These are phyloP conservation scores for Phragmatobia fuliginosa DNA, from an alignment of 2,888 invertebrate genomes.

Conservation along the genomic window DNA sequence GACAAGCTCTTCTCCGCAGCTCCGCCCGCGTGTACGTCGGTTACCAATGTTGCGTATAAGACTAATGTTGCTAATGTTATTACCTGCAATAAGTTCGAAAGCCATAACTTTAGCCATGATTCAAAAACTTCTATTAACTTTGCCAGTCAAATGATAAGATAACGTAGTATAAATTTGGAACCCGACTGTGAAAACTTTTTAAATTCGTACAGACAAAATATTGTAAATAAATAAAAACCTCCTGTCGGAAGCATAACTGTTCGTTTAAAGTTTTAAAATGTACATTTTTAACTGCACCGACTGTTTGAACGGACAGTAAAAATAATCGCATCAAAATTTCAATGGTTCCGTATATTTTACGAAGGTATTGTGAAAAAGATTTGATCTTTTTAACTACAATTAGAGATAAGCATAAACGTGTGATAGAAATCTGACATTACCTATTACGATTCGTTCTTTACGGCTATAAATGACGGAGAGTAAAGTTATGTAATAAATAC, in stretches of 20 bases:
- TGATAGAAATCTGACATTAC: not conserved
- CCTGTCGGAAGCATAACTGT: not conserved
- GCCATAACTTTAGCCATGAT: not conserved
- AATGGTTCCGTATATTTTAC: not conserved
- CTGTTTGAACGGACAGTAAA: not conserved
- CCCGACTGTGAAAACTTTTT: not conserved
- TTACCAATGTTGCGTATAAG: no score
- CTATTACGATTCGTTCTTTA: not conserved
- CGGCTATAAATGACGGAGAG: no score
- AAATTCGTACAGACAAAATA: not conserved
- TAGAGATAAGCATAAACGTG: not conserved
- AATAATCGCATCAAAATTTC: not conserved
- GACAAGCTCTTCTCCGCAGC: no score
- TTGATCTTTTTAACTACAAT: not conserved
- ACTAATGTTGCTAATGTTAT: no score
- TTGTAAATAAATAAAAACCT: not conserved
- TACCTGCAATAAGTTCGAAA: no score
- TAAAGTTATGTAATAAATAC: no score
- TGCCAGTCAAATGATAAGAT: not conserved
- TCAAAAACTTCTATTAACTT: not conserved
- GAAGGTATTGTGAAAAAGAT: not conserved
- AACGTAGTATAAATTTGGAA: not conserved
- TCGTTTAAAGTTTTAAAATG: not conserved
- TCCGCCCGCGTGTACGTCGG: no score
- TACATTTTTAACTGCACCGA: not conserved